These are phyloP conservation scores for Musca domestica DNA, from an alignment of 1,140 invertebrate genomes.

Conservation along the genomic window DNA sequence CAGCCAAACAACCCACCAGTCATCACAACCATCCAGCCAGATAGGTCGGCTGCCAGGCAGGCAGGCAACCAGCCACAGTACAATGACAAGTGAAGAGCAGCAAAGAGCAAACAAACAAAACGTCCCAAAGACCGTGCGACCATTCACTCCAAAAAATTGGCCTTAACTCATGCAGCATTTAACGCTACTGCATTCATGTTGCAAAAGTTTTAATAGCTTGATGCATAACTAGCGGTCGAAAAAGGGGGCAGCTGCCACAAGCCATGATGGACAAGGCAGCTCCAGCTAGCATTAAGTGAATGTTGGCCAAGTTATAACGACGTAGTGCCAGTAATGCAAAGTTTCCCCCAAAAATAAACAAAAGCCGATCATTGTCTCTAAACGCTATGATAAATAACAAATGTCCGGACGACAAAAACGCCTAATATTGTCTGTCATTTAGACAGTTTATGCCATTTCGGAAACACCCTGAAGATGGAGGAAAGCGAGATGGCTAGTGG, in stretches of 20 bases:
- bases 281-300: not conserved
- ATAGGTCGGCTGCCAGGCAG: not conserved
- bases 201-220: no score
- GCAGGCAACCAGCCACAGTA: not conserved
- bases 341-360: not conserved
- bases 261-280: slow-evolving; percentile 9
- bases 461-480: no score
- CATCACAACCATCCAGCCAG: slow-evolving; percentile 4
- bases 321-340: no score
- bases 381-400: not conserved
- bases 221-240: no score
- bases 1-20: slow-evolving; percentile 7
- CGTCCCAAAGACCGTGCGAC: not conserved
- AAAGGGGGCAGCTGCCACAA: not conserved
- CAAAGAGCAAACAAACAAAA: not conserved
- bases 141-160: no score
- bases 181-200: no score
- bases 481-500: no score
- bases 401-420: not conserved
- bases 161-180: not conserved
- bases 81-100: no score
- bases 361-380: slow-evolving; percentile 8
- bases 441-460: no score
- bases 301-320: not conserved
- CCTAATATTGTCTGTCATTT: slow-evolving; percentile 16